These are phyloP conservation scores for Stictocephala bisonia DNA, from an alignment of 2,888 invertebrate genomes.

Conservation along the genomic window DNA sequence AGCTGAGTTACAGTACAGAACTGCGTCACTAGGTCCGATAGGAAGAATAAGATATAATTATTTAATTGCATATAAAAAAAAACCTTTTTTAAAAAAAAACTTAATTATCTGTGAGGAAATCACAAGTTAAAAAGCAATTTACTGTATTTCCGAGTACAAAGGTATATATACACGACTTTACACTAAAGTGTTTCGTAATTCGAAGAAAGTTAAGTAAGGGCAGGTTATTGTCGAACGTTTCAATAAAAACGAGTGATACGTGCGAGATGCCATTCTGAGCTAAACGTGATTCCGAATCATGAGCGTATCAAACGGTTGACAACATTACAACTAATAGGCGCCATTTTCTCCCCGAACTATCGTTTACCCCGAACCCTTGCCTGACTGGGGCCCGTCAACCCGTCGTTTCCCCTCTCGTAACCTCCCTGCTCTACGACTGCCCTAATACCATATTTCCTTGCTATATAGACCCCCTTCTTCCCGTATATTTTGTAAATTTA, in stretches of 20 bases:
- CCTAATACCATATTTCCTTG: not conserved
- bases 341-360: slow-evolving; percentile 17
- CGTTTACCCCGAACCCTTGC: not conserved
- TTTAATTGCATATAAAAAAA: too few species aligned
- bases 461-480: not conserved
- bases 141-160: too few species aligned
- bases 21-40: too few species aligned
- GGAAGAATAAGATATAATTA: too few species aligned
- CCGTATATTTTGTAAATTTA: slow-evolving; percentile 16
- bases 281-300: slow-evolving; percentile 1
- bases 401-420: not conserved
- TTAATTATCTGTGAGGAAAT: too few species aligned
- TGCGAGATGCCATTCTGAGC: not conserved
- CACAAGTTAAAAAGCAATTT: too few species aligned
- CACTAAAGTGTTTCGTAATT: too few species aligned
- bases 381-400: not conserved
- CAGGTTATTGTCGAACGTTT: too few species aligned
- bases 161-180: too few species aligned
- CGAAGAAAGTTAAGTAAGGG: too few species aligned
- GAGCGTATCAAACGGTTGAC: slow-evolving; percentile 26
- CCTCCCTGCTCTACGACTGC: not conserved
- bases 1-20: too few species aligned
- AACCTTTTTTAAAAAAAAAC: too few species aligned
- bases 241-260: not conserved
- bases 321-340: slow-evolving; percentile 16